A percentile compares a stretch with the other conserved stretches of the same genome.
Conservation (phyloP, 53 echinoderm and acorn worm species). For the Apostichopus leukothele region DNA sequence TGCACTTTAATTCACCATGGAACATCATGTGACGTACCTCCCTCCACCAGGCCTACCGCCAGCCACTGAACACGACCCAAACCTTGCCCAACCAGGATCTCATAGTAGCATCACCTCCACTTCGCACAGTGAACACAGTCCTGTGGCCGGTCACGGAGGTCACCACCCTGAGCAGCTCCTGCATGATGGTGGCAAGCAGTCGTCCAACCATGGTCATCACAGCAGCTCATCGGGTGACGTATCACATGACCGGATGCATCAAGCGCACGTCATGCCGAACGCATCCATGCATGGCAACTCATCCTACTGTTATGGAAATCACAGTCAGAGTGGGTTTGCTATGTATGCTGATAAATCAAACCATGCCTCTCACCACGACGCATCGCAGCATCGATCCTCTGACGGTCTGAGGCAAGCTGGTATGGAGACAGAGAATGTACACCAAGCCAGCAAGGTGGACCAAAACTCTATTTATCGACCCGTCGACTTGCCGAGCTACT, state of each 20-base stretch:
- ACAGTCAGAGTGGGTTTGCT: not conserved
- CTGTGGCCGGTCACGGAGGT: constrained; percentile 3
- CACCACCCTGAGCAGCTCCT: not conserved
- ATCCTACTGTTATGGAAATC: not conserved
- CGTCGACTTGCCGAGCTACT: not conserved
- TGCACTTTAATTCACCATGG: not conserved
- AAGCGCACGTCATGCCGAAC: not conserved
- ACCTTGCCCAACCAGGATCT: not conserved
- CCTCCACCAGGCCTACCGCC: constrained; percentile 29
- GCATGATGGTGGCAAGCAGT: not conserved
- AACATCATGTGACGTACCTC: constrained; percentile 32
- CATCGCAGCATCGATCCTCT: not conserved
- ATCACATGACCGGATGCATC: not conserved
- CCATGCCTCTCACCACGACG: not conserved
- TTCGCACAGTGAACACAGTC: not conserved
- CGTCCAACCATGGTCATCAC: not conserved
- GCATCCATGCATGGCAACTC: not conserved
- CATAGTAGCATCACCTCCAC: constrained; percentile 31
- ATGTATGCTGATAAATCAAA: not conserved
- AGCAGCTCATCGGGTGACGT: not conserved
- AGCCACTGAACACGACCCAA: not conserved
- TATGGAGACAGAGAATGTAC: not conserved
- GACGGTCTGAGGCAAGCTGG: not conserved
- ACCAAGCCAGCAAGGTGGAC: not conserved
- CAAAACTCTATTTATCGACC: not conserved